A percentile compares a stretch with the other conserved stretches of the same genome.
phyloP scores from a whole-genome alignment of 2,113 vertebrate genomes.

The Oreochromis niloticus region DNA sequence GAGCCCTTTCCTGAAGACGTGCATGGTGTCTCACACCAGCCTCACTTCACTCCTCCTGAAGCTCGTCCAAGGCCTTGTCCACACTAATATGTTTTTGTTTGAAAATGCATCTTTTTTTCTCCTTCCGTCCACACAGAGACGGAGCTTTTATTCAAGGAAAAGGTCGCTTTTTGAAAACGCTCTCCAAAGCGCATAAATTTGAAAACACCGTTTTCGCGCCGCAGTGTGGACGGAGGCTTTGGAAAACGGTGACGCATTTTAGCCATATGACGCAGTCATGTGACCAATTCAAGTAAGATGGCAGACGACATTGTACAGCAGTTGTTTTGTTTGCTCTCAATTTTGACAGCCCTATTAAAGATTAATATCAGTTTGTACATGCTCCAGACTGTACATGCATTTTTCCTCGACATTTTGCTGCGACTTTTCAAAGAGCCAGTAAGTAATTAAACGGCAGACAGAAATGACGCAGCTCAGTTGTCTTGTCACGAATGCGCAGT shows the following conservation, averaged over 20 bases:
- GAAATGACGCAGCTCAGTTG: not conserved
- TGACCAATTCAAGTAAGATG: too few species aligned
- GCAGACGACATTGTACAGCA: too few species aligned
- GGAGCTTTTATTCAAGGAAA: not conserved
- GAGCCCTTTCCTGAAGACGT: not conserved
- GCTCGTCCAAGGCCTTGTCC: not conserved
- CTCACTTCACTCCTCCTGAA: not conserved
- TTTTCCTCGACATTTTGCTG: too few species aligned
- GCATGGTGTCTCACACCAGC: not conserved
- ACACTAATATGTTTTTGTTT: not conserved
- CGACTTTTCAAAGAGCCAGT: too few species aligned
- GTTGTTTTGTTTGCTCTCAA: too few species aligned
- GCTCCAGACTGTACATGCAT: too few species aligned
- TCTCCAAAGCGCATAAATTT: not conserved
- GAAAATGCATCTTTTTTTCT: not conserved
- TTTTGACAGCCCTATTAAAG: too few species aligned
- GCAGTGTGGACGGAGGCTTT: not conserved
- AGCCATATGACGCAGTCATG: too few species aligned
- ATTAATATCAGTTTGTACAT: too few species aligned
- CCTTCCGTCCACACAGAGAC: not conserved
- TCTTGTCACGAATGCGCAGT: not conserved
- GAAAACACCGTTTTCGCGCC: rapidly evolving
- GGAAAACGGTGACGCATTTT: too few species aligned
- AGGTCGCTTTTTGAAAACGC: not conserved
- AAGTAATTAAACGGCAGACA: too few species aligned